A percentile compares a stretch with the other conserved stretches of the same genome.
Evolutionary conservation across 2,888 invertebrate genomes (phyloP).

Genomic region (Morpho achilles): DNA sequence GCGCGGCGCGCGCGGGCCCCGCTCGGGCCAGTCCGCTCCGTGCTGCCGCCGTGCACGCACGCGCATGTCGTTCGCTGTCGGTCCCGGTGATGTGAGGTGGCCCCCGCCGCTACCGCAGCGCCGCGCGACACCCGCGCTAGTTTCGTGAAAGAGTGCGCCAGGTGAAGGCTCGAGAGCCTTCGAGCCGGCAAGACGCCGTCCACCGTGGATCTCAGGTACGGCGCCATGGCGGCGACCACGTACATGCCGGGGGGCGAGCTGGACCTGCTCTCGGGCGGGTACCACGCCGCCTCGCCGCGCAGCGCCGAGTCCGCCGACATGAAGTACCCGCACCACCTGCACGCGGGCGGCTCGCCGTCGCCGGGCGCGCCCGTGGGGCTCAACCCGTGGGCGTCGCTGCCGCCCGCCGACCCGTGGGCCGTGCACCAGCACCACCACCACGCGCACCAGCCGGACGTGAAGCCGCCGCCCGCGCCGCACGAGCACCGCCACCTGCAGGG

Average conservation of each 20-base stretch:
- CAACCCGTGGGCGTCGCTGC: conserved; percentile 92
- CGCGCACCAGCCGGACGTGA: conserved; percentile 88
- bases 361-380: conserved; percentile 77
- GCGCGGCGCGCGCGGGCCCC: conserved; percentile 61
- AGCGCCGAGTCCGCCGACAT: conserved; percentile 95
- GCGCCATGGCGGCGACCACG: conserved; percentile 97
- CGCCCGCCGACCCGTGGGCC: conserved; percentile 90
- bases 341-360: conserved; percentile 83
- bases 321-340: conserved; percentile 96
- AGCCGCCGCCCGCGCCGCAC: conserved; percentile 82
- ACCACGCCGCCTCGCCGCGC: conserved; percentile 91
- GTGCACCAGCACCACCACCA: conserved; percentile 85
- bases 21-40: conserved; percentile 65
- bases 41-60: conserved; percentile 80
- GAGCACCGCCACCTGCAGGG: conserved; percentile 77
- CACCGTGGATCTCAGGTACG: conserved; percentile 81
- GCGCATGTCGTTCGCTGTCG: conserved; percentile 78
- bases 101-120: conserved; percentile 74
- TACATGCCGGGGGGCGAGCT: conserved; percentile 92
- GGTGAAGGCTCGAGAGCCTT: conserved; percentile 76
- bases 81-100: conserved; percentile 74
- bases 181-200: conserved; percentile 82
- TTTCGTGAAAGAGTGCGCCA: conserved; percentile 70
- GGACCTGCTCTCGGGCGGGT: conserved; percentile 86
- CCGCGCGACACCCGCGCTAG: conserved; percentile 69